Conservation (phyloP, 2,113 vertebrate species). For the Numida meleagris region DNA sequence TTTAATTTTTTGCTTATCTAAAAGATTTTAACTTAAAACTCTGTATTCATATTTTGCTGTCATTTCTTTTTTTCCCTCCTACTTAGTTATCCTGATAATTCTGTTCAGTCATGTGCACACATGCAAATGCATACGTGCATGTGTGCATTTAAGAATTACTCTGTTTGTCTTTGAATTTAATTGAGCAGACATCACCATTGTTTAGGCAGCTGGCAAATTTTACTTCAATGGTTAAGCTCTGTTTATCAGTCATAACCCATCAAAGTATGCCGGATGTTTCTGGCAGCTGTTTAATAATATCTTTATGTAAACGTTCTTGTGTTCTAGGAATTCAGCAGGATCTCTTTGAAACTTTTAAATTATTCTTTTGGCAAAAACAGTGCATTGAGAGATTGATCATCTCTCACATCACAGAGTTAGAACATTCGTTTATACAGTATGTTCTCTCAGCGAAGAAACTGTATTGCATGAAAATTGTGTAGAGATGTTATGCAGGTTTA, state of each 20-base stretch:
- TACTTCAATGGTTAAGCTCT: neutral
- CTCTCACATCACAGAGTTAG: neutral
- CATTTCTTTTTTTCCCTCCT: neutral
- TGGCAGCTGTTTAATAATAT: neutral
- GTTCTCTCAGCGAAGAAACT: neutral
- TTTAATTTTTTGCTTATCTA: neutral
- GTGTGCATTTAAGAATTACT: neutral
- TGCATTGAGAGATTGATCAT: neutral
- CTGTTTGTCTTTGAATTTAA: neutral
- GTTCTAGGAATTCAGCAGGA: neutral
- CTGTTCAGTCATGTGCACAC: neutral
- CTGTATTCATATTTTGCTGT: neutral
- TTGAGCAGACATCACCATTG: neutral
- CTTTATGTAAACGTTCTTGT: neutral
- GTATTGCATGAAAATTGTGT: neutral
- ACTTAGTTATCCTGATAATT: neutral
- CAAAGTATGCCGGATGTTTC: slow-evolving; percentile 9
- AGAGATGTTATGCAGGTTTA: neutral
- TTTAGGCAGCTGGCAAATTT: neutral
- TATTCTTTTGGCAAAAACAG: neutral
- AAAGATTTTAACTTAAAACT: neutral
- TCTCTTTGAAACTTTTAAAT: neutral
- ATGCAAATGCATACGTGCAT: neutral
- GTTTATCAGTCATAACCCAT: slow-evolving; percentile 1
- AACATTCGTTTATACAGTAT: neutral